Conservation (phyloP, 2,888 invertebrate genomes). For the Trimorus sp. region DNA sequence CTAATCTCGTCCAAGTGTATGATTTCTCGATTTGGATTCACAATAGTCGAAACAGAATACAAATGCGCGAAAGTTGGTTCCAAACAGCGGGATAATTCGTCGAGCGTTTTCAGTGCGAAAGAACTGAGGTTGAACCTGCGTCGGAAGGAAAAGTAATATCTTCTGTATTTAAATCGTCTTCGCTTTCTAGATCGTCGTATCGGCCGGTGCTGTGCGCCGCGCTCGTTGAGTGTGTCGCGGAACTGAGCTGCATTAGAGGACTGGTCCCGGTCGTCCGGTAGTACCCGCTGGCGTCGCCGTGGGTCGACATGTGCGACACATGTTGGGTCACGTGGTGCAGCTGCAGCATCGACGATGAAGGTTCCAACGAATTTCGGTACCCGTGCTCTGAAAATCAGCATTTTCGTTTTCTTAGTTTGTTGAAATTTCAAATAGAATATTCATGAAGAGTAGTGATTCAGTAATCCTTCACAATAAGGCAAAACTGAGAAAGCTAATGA, state of each 20-base stretch:
- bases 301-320: slow-evolving; percentile 75
- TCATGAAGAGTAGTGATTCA: too few species aligned
- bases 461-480: too few species aligned
- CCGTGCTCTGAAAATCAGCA: slow-evolving; percentile 72
- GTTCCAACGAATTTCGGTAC: slow-evolving; percentile 78
- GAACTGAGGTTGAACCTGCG: slow-evolving; percentile 82
- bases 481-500: too few species aligned
- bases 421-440: too few species aligned
- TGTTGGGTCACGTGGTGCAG: slow-evolving; percentile 75
- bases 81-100: neutral
- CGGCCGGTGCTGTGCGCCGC: slow-evolving; percentile 85
- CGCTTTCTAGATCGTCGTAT: slow-evolving; percentile 93
- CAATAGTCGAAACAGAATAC: too few species aligned
- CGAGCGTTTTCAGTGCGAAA: neutral
- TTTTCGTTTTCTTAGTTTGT: too few species aligned
- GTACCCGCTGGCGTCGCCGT: slow-evolving; percentile 80
- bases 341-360: slow-evolving; percentile 75
- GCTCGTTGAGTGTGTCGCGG: slow-evolving; percentile 81
- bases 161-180: slow-evolving; percentile 93
- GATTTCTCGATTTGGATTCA: too few species aligned
- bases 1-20: too few species aligned
- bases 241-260: slow-evolving; percentile 83
- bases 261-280: slow-evolving; percentile 84
- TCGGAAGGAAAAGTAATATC: slow-evolving; percentile 92
- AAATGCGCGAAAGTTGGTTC: too few species aligned